phyloP scores from a whole-genome alignment of 2,113 vertebrate genomes.

The Zootoca vivipara region DNA sequence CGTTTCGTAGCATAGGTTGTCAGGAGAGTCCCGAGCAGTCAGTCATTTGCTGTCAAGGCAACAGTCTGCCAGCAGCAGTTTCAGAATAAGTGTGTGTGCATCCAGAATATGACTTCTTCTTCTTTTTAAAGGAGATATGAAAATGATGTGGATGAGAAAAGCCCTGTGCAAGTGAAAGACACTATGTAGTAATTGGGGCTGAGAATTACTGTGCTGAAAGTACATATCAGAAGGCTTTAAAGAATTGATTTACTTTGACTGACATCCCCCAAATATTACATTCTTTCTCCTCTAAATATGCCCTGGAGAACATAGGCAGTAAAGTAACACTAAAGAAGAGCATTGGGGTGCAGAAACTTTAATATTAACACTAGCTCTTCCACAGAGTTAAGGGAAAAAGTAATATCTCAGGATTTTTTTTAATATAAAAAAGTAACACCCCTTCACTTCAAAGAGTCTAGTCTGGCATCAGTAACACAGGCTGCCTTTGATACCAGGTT shows the following conservation, averaged over 20 bases:
- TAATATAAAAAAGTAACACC: slow-evolving; percentile 15
- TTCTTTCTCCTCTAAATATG: neutral
- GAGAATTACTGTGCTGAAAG: slow-evolving; percentile 11
- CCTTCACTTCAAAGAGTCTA: slow-evolving; percentile 18
- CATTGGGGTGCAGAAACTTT: slow-evolving; percentile 12
- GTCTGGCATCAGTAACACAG: slow-evolving; percentile 25
- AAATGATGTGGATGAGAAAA: slow-evolving; percentile 31
- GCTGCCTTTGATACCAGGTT: neutral
- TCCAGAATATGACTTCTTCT: neutral
- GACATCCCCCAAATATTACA: neutral
- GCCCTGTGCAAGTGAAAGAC: slow-evolving; percentile 3
- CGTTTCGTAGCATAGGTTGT: neutral
- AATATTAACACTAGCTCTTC: slow-evolving; percentile 25
- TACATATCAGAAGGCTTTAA: slow-evolving; percentile 16
- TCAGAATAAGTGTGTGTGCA: neutral
- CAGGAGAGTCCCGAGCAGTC: neutral
- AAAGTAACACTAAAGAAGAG: slow-evolving; percentile 10
- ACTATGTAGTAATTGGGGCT: slow-evolving; percentile 23
- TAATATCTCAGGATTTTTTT: slow-evolving; percentile 28
- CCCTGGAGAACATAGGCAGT: slow-evolving; percentile 1
- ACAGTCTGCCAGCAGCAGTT: neutral
- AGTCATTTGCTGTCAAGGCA: slow-evolving; percentile 18
- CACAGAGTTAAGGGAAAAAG: slow-evolving; percentile 35
- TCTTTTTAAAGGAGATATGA: slow-evolving; percentile 10
- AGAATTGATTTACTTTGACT: slow-evolving; percentile 16